Evolutionary conservation across 2,113 vertebrate species (phyloP).

Genomic region (Lophochroa leadbeateri): DNA sequence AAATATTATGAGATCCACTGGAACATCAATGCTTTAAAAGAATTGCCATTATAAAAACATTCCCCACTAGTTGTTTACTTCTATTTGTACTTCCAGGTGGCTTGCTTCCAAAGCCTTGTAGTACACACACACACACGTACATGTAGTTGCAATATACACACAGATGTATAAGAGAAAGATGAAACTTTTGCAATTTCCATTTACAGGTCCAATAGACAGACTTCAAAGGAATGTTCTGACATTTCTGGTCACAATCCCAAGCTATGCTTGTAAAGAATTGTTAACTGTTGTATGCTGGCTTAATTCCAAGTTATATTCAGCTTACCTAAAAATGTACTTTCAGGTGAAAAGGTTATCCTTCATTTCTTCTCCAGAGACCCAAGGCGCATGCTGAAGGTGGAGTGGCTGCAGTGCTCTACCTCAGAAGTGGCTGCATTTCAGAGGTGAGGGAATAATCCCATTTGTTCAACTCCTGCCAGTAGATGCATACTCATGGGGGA

Average conservation of each 20-base stretch:
- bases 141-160: neutral
- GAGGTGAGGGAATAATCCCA: conserved; percentile 29
- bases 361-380: neutral
- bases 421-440: conserved; percentile 42
- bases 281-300: neutral
- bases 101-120: neutral
- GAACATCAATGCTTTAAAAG: neutral
- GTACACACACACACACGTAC: neutral
- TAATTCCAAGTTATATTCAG: conserved; percentile 9
- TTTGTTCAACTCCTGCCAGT: conserved; percentile 3
- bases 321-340: conserved; percentile 20
- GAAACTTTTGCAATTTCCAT: neutral
- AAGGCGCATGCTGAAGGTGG: neutral
- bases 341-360: conserved; percentile 40
- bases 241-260: conserved; percentile 7
- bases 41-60: neutral
- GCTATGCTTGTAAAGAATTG: neutral
- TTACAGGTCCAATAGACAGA: neutral
- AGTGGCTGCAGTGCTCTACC: neutral
- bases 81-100: neutral
- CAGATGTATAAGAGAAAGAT: neutral
- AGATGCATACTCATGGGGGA: neutral
- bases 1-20: neutral
- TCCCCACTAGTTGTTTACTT: neutral
- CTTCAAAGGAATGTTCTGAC: neutral